Evolutionary conservation across 2,797 vertebrate species (phyloP), one percentile per base, ranked within the genome.

Genomic region (Molothrus ater): DNA sequence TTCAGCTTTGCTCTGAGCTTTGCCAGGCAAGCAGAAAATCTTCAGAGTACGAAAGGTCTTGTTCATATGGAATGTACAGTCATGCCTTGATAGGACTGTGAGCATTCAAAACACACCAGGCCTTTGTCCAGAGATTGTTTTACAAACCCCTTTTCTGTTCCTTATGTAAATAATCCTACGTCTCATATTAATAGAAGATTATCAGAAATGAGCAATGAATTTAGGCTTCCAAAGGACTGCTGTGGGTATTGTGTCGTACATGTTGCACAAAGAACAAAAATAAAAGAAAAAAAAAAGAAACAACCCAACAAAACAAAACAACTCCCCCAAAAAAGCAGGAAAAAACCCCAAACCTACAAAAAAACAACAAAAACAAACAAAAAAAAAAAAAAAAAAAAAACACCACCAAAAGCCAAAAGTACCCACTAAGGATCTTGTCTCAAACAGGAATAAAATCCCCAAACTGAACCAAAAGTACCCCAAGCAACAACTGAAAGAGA

Each of bases 1-100:
- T 97, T 97, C 91, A 95, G 95, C 92, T 97, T 95, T 91, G 79
- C 94, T 94, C 80, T 81, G 65, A 97, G 95, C 86, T 82, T 94
- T 96, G 89, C 91, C 80, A 94, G 56, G 73, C 93, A 95, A 95
- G 95, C 84, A 97, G 91, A 96, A 96, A 93, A 91, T 92, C 85
- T 92, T 79, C 72, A 16, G 17, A 42, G 59, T 43, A 50, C 48
- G 90, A 95, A 90, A 94, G 84, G 82, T 92, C 82, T 94, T 24
- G 70, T 86, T 95, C 86, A 57, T 85, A 79, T 28, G 51, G 80
- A 86, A 96, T 94, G 88, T 95, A 91, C 47, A 92, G 95, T 93
- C 87, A 96, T 96, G 96, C 94, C 60, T 43, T 87, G 88, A 64
- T 31, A 43, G 92, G 85, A 68, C 26, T 1, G 1, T 59, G 85